These are phyloP conservation scores for Hydrotaea cyrtoneurina DNA, from an alignment of 2,888 invertebrate species.

Conservation along the genomic window DNA sequence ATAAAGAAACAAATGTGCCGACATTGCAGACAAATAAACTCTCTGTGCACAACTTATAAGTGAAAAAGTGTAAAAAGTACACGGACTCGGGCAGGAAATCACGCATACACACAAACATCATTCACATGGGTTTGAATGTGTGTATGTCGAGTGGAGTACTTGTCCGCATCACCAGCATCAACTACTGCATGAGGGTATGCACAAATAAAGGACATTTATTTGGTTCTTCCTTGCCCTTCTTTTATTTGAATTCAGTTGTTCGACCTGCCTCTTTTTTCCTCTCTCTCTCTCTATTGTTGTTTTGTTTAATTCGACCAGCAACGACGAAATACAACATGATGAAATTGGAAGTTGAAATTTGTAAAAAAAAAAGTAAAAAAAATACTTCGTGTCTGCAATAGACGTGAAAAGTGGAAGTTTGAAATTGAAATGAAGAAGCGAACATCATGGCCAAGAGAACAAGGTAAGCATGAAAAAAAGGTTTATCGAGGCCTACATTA, in stretches of 20 bases:
- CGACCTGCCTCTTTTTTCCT: too few relatives aligned
- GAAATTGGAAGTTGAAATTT: constrained; percentile 3
- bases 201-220: constrained; percentile 9
- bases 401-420: not conserved
- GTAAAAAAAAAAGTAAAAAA: not conserved
- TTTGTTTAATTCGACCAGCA: not conserved
- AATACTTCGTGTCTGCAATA: not conserved
- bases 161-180: constrained; percentile 2
- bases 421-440: not conserved
- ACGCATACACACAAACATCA: not conserved
- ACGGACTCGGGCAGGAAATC: constrained; percentile 7
- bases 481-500: too few relatives aligned
- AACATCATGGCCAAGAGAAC: too few relatives aligned
- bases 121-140: not conserved
- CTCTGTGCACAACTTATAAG: not conserved
- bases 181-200: not conserved
- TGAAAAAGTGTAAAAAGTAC: constrained; percentile 24
- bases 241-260: constrained; percentile 8
- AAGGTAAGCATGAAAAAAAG: not conserved
- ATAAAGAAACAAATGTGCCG: constrained; percentile 57
- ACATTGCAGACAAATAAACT: constrained; percentile 59
- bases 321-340: not conserved
- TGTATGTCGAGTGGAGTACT: not conserved
- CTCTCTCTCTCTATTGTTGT: not conserved
- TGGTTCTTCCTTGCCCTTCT: not conserved